Evolutionary conservation across 2,113 vertebrate species (phyloP).

Genomic region (Indri indri): DNA sequence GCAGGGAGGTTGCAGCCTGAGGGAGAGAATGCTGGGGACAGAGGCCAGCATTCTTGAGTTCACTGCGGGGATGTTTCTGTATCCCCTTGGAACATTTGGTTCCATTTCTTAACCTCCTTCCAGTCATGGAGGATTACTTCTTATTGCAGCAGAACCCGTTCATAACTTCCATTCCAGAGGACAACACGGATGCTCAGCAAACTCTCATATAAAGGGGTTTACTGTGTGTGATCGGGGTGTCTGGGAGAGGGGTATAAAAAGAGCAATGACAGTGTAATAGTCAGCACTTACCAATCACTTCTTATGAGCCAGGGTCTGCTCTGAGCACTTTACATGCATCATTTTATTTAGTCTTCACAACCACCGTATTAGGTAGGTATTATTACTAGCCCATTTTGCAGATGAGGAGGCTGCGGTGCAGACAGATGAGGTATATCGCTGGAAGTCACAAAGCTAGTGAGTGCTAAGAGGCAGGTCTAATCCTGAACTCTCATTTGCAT

Average conservation of each 20-base stretch:
- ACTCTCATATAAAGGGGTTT: not conserved
- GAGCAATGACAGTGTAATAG: not conserved
- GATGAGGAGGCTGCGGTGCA: not conserved
- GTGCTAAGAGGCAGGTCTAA: not conserved
- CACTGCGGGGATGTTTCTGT: constrained; percentile 10
- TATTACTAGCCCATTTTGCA: not conserved
- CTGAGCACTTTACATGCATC: not conserved
- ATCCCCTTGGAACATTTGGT: constrained; percentile 14
- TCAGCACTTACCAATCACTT: not conserved
- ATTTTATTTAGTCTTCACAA: not conserved
- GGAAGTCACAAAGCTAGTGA: not conserved
- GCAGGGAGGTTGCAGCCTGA: constrained; percentile 48
- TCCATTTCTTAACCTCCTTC: constrained; percentile 49
- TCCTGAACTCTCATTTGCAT: not conserved
- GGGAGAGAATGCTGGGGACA: constrained; percentile 17
- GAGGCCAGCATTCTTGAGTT: constrained; percentile 59
- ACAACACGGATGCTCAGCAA: not conserved
- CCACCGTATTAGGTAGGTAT: not conserved
- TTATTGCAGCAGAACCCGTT: constrained; percentile 49
- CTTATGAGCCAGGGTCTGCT: not conserved
- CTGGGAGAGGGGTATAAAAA: not conserved
- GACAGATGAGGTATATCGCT: not conserved
- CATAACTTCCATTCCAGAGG: constrained; percentile 29
- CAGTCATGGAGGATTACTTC: constrained; percentile 40
- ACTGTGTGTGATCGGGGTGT: not conserved